phyloP scores from a whole-genome alignment of 2,797 vertebrate genomes.

The Agapornis canus region DNA sequence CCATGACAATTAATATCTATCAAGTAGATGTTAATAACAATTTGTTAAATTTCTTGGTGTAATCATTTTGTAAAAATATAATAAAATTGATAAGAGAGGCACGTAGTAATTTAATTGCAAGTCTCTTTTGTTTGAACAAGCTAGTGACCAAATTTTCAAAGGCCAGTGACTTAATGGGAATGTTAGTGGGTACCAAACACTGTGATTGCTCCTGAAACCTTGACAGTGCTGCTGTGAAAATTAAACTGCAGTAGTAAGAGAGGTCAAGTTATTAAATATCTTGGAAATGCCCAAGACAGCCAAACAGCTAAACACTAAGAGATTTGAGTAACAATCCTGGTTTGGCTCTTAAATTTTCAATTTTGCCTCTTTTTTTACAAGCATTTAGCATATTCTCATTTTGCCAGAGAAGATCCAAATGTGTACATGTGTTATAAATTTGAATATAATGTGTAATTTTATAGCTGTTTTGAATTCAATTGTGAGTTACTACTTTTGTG shows the following conservation, averaged over 20 bases:
- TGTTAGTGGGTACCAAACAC: not conserved
- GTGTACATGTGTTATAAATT: not conserved
- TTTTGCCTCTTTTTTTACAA: not conserved
- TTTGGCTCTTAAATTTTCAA: not conserved
- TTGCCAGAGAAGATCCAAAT: not conserved
- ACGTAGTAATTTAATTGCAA: not conserved
- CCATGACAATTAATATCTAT: not conserved
- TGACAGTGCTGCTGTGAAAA: conserved; percentile 61
- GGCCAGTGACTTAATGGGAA: not conserved
- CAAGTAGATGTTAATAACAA: not conserved
- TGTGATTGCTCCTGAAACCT: not conserved
- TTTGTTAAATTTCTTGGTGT: not conserved
- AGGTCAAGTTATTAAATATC: conserved; percentile 56
- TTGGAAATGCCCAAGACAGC: conserved; percentile 47
- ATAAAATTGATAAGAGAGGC: not conserved
- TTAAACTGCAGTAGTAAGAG: conserved; percentile 61
- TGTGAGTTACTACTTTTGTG: not conserved
- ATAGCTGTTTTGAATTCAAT: not conserved
- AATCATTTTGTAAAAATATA: not conserved
- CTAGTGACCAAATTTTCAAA: not conserved
- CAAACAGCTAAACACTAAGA: conserved; percentile 53
- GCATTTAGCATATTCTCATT: not conserved
- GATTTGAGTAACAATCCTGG: conserved; percentile 34
- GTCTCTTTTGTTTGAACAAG: not conserved
- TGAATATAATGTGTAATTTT: not conserved